Conservation (phyloP, 2,888 invertebrate species). For the Clivina fossor region DNA sequence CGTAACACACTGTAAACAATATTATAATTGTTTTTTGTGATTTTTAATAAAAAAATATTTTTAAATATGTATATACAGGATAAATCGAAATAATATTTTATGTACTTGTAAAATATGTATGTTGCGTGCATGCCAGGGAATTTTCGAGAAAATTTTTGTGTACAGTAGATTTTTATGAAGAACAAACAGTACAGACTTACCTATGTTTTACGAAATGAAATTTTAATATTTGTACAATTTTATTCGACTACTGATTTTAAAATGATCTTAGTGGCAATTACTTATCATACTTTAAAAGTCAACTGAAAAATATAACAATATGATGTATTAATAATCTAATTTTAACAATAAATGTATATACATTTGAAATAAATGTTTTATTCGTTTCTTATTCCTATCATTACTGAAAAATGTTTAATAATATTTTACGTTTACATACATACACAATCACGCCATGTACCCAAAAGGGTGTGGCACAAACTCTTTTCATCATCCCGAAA, state of each 20-base stretch:
- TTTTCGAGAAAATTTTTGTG: slow-evolving; percentile 1
- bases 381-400: too few species aligned
- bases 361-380: neutral
- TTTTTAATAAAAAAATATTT: neutral
- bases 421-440: too few species aligned
- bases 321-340: slow-evolving; percentile 8
- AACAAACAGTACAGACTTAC: too few species aligned
- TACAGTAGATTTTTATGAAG: neutral
- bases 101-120: slow-evolving; percentile 27
- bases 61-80: neutral
- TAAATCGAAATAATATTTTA: neutral
- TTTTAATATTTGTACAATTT: slow-evolving; percentile 16
- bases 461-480: too few species aligned
- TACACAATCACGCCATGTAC: too few species aligned
- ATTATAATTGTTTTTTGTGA: too few species aligned
- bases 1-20: too few species aligned
- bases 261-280: slow-evolving; percentile 12
- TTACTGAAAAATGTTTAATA: too few species aligned
- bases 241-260: slow-evolving; percentile 8
- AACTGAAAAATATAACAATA: neutral
- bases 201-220: slow-evolving; percentile 8
- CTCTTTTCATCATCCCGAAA: too few species aligned
- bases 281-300: slow-evolving; percentile 17
- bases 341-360: slow-evolving; percentile 18
- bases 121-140: slow-evolving; percentile 14